Percentiles rank a stretch among this genome's conserved stretches.
phyloP scores from a whole-genome alignment of 2,888 invertebrate species.

The Rugalucina vietnamica region DNA sequence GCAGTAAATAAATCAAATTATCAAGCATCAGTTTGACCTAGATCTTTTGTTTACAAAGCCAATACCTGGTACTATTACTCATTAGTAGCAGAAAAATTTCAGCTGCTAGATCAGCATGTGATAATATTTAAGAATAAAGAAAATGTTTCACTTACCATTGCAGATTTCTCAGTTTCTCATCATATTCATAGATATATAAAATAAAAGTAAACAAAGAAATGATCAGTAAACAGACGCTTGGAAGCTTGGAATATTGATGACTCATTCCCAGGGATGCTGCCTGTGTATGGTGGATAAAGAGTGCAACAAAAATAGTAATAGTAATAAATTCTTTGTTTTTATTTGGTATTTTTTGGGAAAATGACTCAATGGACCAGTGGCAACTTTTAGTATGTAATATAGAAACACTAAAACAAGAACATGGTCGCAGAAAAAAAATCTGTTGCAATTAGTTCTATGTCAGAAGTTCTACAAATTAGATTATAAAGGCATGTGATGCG shows the following conservation, averaged over 20 bases:
- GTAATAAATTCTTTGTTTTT: background rate
- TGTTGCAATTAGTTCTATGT: slow-evolving; percentile 6
- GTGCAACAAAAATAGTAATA: background rate
- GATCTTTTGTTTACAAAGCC: too few species aligned
- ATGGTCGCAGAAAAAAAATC: background rate
- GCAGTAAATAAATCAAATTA: too few species aligned
- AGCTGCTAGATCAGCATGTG: background rate
- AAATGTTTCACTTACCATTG: background rate
- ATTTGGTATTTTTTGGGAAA: background rate
- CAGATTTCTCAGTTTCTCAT: background rate
- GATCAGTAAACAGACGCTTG: background rate
- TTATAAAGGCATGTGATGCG: too few species aligned
- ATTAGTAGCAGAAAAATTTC: too few species aligned
- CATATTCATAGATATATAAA: background rate
- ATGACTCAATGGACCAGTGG: background rate
- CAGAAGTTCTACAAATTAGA: too few species aligned
- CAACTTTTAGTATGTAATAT: background rate
- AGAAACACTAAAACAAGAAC: background rate
- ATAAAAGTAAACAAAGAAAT: slow-evolving; percentile 1
- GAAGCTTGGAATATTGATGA: slow-evolving; percentile 3
- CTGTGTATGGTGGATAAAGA: background rate
- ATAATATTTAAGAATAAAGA: background rate
- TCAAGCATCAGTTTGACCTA: background rate
- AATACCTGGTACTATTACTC: background rate
- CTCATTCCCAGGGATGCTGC: background rate